A percentile compares a stretch with the other conserved stretches of the same genome.
These are phyloP conservation scores for Galleria mellonella DNA, from an alignment of 1,140 invertebrate genomes.

Conservation along the genomic window DNA sequence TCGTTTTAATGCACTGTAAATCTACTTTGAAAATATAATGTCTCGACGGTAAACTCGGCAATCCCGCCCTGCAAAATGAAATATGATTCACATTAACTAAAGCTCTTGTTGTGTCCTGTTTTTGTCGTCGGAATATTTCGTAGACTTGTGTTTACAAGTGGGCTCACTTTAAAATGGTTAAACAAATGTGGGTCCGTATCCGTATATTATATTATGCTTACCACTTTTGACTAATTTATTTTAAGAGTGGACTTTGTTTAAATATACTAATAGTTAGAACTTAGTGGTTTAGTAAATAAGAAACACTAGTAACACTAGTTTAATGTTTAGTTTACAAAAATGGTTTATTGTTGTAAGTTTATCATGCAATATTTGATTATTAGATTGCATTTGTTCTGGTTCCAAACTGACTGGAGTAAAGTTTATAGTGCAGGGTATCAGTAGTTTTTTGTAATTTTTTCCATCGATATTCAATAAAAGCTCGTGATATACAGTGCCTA, in stretches of 20 bases:
- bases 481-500: no score
- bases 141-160: constrained; percentile 31
- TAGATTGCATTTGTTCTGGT: no score
- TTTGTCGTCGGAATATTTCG: constrained; percentile 39
- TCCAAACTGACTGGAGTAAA: no score
- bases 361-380: no score
- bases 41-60: constrained; percentile 28
- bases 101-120: constrained; percentile 47
- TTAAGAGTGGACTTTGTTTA: not conserved
- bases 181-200: constrained; percentile 8
- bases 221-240: not conserved
- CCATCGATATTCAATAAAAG: no score
- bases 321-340: no score
- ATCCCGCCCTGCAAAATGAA: constrained; percentile 37
- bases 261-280: no score
- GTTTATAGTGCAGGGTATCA: no score
- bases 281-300: no score
- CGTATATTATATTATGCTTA: not conserved
- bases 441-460: no score
- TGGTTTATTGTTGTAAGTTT: no score
- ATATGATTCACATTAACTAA: constrained; percentile 52
- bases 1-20: constrained; percentile 37
- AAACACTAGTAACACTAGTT: no score
- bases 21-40: constrained; percentile 30
- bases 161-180: constrained; percentile 27